Evolutionary conservation across 2,888 invertebrate genomes (phyloP).

Genomic region (Atherix ibis): DNA sequence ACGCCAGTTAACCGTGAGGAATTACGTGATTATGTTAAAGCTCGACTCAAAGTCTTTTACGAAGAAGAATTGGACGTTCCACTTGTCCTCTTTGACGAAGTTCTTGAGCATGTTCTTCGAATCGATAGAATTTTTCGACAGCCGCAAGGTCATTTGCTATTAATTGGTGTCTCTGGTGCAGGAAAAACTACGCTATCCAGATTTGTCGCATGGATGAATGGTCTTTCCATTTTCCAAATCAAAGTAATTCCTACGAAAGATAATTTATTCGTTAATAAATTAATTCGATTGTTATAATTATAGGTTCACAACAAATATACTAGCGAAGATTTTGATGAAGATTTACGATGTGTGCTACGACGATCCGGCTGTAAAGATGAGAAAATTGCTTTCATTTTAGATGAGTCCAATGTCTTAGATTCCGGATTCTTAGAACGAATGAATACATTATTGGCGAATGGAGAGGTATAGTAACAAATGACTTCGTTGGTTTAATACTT

Average conservation of each 20-base stretch:
- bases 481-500: not conserved
- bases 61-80: constrained; percentile 99
- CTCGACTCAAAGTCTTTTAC: constrained; percentile 94
- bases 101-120: constrained; percentile 94
- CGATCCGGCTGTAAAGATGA: constrained; percentile 89
- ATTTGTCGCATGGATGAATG: constrained; percentile 99
- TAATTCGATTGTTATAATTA: constrained; percentile 12
- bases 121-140: constrained; percentile 99
- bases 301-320: constrained; percentile 98
- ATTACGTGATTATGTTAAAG: constrained; percentile 90
- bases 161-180: constrained; percentile 97
- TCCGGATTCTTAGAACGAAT: constrained; percentile 97
- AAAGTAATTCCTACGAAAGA: constrained; percentile 43
- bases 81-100: constrained; percentile 95
- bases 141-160: constrained; percentile 91
- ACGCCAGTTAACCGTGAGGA: constrained; percentile 91
- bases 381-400: constrained; percentile 97
- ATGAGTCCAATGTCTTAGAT: constrained; percentile 97
- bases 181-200: constrained; percentile 98
- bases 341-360: constrained; percentile 74
- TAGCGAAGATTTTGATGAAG: constrained; percentile 97
- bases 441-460: constrained; percentile 97
- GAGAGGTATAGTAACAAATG: constrained; percentile 44
- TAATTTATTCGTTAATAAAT: too few relatives aligned
- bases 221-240: constrained; percentile 96